A percentile compares a stretch with the other conserved stretches of the same genome.
phyloP scores from a whole-genome alignment of 2,888 invertebrate genomes.

The Diaprepes abbreviatus region DNA sequence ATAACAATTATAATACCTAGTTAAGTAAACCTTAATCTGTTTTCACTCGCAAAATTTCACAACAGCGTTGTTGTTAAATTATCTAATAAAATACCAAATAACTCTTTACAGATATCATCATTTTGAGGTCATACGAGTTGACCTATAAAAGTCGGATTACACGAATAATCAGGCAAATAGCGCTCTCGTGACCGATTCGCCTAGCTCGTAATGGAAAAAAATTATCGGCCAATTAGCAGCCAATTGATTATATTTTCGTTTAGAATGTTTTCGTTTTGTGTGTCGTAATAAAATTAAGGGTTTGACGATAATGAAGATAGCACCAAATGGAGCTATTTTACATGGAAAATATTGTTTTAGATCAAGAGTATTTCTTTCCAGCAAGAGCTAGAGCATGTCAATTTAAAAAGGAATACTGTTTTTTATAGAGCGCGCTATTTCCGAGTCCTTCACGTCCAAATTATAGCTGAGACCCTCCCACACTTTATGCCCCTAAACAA shows the following conservation, averaged over 20 bases:
- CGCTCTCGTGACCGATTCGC: constrained; percentile 3
- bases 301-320: too few relatives aligned
- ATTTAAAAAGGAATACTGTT: too few relatives aligned
- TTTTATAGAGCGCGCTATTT: too few relatives aligned
- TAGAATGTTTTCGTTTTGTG: neutral
- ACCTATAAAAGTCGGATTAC: constrained; percentile 32
- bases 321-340: too few relatives aligned
- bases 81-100: constrained; percentile 17
- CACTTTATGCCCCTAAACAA: too few relatives aligned
- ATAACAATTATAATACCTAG: too few relatives aligned
- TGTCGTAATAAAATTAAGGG: neutral
- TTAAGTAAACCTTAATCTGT: neutral
- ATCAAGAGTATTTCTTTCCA: too few relatives aligned
- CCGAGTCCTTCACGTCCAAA: too few relatives aligned
- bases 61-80: constrained; percentile 1
- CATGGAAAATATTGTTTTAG: too few relatives aligned
- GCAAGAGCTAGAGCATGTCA: too few relatives aligned
- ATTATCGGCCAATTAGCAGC: neutral
- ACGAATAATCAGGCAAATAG: constrained; percentile 18
- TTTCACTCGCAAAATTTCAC: neutral
- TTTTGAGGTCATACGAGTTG: constrained; percentile 20
- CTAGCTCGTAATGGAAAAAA: neutral
- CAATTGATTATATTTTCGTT: neutral
- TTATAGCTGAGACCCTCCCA: too few relatives aligned
- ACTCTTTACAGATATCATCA: constrained; percentile 28